Evolutionary conservation across 2,888 invertebrate species (phyloP).

Genomic region (Dusona sp.): DNA sequence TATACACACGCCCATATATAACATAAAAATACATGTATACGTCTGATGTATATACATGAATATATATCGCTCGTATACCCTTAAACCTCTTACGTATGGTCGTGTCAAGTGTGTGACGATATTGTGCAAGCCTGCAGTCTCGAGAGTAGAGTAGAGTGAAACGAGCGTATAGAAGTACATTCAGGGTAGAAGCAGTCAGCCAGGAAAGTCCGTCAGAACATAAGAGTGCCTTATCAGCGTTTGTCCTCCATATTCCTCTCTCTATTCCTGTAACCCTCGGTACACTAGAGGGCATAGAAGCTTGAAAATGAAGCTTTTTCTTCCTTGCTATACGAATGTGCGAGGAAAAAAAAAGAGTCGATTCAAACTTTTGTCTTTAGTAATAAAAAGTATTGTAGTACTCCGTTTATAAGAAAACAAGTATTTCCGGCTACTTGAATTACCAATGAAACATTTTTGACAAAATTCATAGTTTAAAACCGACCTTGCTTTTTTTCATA

Average conservation of each 20-base stretch:
- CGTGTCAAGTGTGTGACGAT: constrained; percentile 68
- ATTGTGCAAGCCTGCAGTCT: constrained; percentile 70
- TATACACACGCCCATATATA: too few relatives aligned
- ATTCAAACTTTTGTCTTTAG: constrained; percentile 7
- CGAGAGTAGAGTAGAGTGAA: constrained; percentile 59
- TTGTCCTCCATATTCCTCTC: constrained; percentile 45
- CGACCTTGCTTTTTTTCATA: too few relatives aligned
- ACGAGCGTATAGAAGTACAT: constrained; percentile 36
- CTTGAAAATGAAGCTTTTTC: constrained; percentile 45
- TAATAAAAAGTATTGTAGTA: not conserved
- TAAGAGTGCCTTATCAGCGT: constrained; percentile 68
- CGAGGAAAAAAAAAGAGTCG: not conserved
- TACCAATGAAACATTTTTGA: too few relatives aligned
- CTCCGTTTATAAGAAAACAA: too few relatives aligned
- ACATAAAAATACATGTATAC: not conserved
- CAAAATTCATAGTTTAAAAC: too few relatives aligned
- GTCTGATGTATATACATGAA: not conserved
- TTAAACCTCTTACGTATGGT: constrained; percentile 49
- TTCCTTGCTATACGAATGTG: not conserved
- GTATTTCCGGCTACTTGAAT: too few relatives aligned
- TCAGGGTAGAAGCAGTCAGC: constrained; percentile 18
- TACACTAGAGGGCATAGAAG: constrained; percentile 32
- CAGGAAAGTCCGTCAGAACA: constrained; percentile 60
- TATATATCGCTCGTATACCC: constrained; percentile 36
- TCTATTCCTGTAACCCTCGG: constrained; percentile 16